These are phyloP conservation scores for Xylophagus ater DNA, from an alignment of 2,888 invertebrate genomes.

Conservation along the genomic window DNA sequence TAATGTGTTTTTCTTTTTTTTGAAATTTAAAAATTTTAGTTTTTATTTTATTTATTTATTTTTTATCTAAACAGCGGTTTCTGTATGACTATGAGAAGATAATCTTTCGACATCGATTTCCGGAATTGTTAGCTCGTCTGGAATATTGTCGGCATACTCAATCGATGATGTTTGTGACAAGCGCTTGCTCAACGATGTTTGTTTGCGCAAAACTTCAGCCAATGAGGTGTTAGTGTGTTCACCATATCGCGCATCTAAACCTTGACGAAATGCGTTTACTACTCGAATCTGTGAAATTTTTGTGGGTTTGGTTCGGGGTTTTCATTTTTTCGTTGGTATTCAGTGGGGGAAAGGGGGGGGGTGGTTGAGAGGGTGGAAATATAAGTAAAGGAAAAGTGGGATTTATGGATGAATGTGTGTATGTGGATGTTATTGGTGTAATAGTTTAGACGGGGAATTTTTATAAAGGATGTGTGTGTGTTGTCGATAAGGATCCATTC, in stretches of 20 bases:
- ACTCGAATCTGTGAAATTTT: constrained; percentile 88
- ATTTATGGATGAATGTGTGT: constrained; percentile 39
- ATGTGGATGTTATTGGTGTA: no score
- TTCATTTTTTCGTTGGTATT: not conserved
- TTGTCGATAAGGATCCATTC: no score
- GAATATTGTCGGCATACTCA: constrained; percentile 82
- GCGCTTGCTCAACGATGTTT: constrained; percentile 84
- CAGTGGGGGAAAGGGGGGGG: constrained; percentile 10
- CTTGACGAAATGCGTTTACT: constrained; percentile 99
- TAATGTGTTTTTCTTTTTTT: constrained; percentile 1
- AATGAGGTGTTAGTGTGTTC: constrained; percentile 86
- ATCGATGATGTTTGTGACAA: constrained; percentile 85
- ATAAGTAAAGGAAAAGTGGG: constrained; percentile 10
- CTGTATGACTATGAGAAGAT: constrained; percentile 87
- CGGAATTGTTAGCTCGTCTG: constrained; percentile 77
- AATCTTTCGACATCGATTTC: constrained; percentile 88
- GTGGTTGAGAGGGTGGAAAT: constrained; percentile 8
- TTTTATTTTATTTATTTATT: not conserved
- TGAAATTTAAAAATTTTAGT: not conserved
- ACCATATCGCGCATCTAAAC: constrained; percentile 89
- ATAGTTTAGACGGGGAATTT: no score
- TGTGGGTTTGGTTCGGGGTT: no score
- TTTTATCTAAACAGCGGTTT: constrained; percentile 70
- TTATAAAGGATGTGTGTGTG: no score
- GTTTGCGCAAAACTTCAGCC: constrained; percentile 87